These are phyloP conservation scores for Gobio gobio DNA, from an alignment of 2,113 vertebrate genomes.

Conservation along the genomic window DNA sequence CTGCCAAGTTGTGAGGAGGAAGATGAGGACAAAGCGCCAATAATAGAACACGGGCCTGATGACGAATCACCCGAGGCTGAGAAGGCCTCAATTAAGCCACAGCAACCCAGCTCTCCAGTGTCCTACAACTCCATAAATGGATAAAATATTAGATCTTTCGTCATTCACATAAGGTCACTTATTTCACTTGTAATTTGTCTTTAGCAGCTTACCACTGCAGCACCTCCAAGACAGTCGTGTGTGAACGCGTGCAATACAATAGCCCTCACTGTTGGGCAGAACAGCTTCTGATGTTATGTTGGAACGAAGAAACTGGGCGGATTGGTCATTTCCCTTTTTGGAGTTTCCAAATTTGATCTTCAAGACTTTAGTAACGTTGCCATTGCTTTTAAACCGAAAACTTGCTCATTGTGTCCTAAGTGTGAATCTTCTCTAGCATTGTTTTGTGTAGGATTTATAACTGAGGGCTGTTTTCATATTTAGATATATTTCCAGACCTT, in stretches of 20 bases:
- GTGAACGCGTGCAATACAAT: background rate
- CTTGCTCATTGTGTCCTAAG: background rate
- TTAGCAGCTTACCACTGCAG: background rate
- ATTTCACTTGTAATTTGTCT: background rate
- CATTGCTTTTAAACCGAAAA: background rate
- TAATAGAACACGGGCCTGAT: constrained; percentile 50
- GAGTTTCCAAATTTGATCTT: background rate
- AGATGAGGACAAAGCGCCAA: constrained; percentile 70
- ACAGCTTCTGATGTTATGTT: background rate
- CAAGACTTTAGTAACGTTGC: background rate
- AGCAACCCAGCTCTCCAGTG: constrained; percentile 64
- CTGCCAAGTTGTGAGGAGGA: constrained; percentile 71
- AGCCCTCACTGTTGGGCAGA: background rate
- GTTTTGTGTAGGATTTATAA: background rate
- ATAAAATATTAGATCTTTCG: constrained; percentile 25
- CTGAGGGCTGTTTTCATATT: background rate
- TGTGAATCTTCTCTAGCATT: background rate
- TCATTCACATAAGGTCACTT: background rate
- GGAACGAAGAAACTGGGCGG: background rate
- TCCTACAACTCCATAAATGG: constrained; percentile 81
- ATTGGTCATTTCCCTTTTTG: background rate
- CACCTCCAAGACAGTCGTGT: background rate
- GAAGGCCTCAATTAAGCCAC: constrained; percentile 54
- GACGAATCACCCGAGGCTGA: background rate
- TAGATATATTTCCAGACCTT: background rate